These are phyloP conservation scores for Portevinia maculata DNA, from an alignment of 2,888 invertebrate species.

Conservation along the genomic window DNA sequence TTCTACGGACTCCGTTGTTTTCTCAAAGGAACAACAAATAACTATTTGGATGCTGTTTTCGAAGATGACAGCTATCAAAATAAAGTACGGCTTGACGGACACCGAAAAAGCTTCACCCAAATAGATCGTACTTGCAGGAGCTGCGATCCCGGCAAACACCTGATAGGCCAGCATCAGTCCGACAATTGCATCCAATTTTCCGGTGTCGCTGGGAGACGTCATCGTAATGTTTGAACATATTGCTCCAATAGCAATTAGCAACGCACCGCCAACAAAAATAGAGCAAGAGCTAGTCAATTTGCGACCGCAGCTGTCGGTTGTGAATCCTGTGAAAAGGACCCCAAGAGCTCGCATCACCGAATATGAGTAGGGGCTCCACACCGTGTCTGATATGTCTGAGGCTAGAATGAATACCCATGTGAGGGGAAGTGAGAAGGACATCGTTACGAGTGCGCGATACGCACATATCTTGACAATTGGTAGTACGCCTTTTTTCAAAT, in stretches of 20 bases:
- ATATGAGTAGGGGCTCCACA: conserved; percentile 52
- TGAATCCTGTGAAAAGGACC: conserved; percentile 45
- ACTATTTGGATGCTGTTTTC: conserved; percentile 76
- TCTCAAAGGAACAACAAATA: neutral
- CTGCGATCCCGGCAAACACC: conserved; percentile 77
- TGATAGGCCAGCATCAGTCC: conserved; percentile 75
- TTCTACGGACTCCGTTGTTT: neutral
- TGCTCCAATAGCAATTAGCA: conserved; percentile 76
- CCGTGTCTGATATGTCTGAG: conserved; percentile 3
- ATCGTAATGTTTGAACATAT: conserved; percentile 68
- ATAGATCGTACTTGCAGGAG: conserved; percentile 76
- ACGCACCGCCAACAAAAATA: conserved; percentile 71
- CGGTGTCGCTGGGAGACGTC: neutral
- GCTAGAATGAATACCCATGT: conserved; percentile 7
- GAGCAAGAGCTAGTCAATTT: conserved; percentile 75
- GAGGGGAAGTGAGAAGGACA: conserved; percentile 78
- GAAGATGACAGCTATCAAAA: conserved; percentile 76
- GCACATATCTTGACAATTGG: conserved; percentile 76
- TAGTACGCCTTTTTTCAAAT: conserved; percentile 74
- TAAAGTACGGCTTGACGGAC: conserved; percentile 76
- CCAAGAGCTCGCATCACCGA: conserved; percentile 75
- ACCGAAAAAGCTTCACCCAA: conserved; percentile 79
- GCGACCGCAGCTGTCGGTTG: conserved; percentile 77
- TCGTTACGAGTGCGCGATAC: conserved; percentile 76
- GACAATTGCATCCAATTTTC: conserved; percentile 50